Evolutionary conservation across 2,113 vertebrate species (phyloP), one percentile per base, ranked within the genome.

Genomic region (Salvator merianae): DNA sequence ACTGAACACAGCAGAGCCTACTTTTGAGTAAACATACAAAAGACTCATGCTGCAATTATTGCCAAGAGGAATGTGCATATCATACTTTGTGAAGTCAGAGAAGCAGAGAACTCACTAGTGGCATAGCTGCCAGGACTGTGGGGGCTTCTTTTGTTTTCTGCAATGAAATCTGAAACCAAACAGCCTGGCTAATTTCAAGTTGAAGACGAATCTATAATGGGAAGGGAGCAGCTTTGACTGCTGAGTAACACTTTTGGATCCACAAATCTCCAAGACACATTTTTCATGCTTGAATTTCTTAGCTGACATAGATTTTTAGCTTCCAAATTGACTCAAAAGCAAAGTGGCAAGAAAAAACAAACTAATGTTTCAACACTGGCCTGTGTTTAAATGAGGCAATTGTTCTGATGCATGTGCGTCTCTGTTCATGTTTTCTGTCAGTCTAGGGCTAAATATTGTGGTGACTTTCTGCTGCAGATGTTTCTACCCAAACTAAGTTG

Each of bases 51-150:
- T 65, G 77, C 40, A 80, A 68, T 80, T 68, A 68, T 74, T 75
- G 71, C 71, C 81, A 83, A 47, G 53, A 73, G 34, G 62, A 47
- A 83, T 83, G 72, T 84, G 74, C 62, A 85, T 84, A 22, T 83
- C 75, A 72, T 75, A 71, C 53, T 77, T 74, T 79, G 32, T 47
- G 79, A 1, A 0, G n/a, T 28, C 34, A 20, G 34, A 50, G n/a
- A 14, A 55, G 22, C 20, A 70, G 74, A 0, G 0, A 79, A 7
- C 40, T 3, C 70, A 55, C 32, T 53, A n/a, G 9, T 53, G 86
- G 77, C 77, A 69, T 77, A 73, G n/a, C 83, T 55, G 34, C 3
- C 28, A 83, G 59, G 85, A 5, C 24, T 81, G 68, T 59, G 78
- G 4, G 1, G 34, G 43, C 71, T 59, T 59, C 55, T 59, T 59